Conservation (phyloP, 2,113 vertebrate species). For the Odocoileus hemionus region DNA sequence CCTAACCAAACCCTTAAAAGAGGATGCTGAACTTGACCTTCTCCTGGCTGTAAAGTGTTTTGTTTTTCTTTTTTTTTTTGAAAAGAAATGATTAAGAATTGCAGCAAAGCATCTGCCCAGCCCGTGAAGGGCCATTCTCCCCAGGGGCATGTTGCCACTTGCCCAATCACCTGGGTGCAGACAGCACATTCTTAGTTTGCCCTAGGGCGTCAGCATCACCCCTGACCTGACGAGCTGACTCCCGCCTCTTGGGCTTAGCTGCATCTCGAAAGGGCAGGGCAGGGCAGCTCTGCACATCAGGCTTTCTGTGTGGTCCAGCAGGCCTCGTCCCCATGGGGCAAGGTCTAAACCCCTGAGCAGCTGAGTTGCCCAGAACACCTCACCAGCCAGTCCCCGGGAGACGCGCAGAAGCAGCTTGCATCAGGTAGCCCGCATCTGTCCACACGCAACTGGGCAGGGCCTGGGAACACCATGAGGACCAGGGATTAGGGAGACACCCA, state of each 20-base stretch:
- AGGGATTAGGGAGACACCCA: background rate
- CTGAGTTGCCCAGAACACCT: background rate
- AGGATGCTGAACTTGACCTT: background rate
- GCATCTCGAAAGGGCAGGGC: background rate
- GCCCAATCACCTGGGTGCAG: background rate
- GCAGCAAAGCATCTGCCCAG: background rate
- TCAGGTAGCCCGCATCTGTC: background rate
- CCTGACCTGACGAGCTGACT: background rate
- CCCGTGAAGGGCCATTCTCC: background rate
- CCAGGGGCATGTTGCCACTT: background rate
- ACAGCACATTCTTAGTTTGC: background rate
- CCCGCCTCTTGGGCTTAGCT: background rate
- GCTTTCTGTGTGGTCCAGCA: background rate
- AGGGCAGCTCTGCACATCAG: background rate
- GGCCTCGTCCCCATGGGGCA: background rate
- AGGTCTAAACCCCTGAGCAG: background rate
- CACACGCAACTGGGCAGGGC: background rate
- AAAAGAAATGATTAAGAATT: background rate
- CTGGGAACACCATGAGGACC: background rate
- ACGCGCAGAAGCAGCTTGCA: background rate
- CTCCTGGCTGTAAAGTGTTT: background rate
- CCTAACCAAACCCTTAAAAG: background rate
- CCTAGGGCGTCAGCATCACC: background rate
- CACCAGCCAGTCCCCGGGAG: background rate
- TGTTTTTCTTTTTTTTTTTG: background rate